Percentiles rank a stretch among this genome's conserved stretches.
These are phyloP conservation scores for Marmota monax DNA, from an alignment of 2,113 vertebrate species.

Conservation along the genomic window DNA sequence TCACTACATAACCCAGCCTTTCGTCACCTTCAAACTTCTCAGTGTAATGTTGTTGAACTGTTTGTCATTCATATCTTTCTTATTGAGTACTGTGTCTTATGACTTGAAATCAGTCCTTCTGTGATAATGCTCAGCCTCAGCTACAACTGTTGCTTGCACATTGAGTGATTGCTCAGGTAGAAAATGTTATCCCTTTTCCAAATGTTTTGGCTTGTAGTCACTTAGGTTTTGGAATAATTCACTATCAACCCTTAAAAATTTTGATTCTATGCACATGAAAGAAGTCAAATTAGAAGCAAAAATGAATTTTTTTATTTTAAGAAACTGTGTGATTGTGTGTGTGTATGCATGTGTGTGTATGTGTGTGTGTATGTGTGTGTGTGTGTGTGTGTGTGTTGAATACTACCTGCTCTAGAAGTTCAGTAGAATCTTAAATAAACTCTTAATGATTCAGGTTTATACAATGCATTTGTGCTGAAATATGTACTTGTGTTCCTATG, in stretches of 20 bases:
- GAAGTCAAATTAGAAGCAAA: conserved; percentile 12
- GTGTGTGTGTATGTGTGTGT: no score
- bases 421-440: conserved; percentile 66
- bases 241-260: neutral
- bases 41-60: neutral
- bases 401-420: conserved; percentile 22
- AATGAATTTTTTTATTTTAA: neutral
- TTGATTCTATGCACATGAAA: neutral
- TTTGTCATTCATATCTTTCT: neutral
- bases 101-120: neutral
- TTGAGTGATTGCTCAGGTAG: neutral
- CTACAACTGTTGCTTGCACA: neutral
- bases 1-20: neutral
- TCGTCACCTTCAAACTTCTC: neutral
- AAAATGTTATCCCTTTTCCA: neutral
- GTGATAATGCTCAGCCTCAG: neutral
- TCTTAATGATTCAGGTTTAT: conserved; percentile 49
- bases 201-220: neutral
- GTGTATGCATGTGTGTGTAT: no score
- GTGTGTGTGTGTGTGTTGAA: neutral
- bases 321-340: neutral
- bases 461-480: conserved; percentile 48
- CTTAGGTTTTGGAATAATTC: neutral
- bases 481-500: conserved; percentile 38
- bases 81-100: neutral